Evolutionary conservation across 2,797 vertebrate genomes (phyloP).

Genomic region (Anabas testudineus): DNA sequence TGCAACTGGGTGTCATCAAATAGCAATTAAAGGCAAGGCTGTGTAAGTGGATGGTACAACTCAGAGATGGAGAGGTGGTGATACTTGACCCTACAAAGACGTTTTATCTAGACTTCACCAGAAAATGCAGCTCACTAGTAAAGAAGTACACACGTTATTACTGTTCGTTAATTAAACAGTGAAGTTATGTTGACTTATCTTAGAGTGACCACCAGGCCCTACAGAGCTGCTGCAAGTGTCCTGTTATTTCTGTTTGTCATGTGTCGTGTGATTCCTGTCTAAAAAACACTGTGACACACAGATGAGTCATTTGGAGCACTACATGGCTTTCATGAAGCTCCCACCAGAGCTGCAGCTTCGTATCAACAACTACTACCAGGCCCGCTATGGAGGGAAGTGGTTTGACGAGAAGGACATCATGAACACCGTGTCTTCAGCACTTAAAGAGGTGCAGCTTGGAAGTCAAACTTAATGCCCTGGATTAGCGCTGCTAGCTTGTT

Average conservation of each 20-base stretch:
- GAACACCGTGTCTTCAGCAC: constrained; percentile 79
- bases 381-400: constrained; percentile 83
- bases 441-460: constrained; percentile 73
- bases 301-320: constrained; percentile 85
- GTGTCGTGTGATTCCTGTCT: background rate
- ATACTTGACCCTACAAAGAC: too few relatives aligned
- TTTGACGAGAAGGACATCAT: constrained; percentile 84
- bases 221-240: too few relatives aligned
- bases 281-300: constrained; percentile 36
- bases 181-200: too few relatives aligned
- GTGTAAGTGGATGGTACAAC: too few relatives aligned
- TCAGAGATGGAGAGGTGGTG: too few relatives aligned
- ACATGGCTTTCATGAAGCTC: constrained; percentile 86
- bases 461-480: background rate
- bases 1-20: too few relatives aligned
- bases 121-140: background rate
- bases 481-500: background rate
- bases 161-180: too few relatives aligned
- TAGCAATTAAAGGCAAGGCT: too few relatives aligned
- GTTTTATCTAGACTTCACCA: background rate
- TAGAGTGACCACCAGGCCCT: too few relatives aligned
- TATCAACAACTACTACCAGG: constrained; percentile 83
- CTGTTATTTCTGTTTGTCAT: background rate
- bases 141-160: background rate
- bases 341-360: constrained; percentile 83